Evolutionary conservation across 2,113 vertebrate genomes (phyloP), one percentile per base, ranked within the genome.

Genomic region (Pomatostomus ruficeps): DNA sequence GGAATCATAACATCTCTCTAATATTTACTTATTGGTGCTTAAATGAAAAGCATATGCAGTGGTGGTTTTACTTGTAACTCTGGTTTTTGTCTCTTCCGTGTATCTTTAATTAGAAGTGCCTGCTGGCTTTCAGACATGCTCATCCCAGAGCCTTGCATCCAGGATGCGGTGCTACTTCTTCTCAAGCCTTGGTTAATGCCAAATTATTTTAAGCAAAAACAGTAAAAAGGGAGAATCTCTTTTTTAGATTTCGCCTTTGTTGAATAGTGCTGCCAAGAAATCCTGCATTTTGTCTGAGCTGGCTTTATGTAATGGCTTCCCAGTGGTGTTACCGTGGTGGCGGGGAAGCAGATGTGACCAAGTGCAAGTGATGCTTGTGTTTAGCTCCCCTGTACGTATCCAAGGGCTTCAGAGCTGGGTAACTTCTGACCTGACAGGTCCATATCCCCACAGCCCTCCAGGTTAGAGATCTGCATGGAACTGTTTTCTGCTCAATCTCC

Each of bases 71-170:
- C 66, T 62, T 71, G 85, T 83, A 71, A 55, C 29, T 76, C 48
- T 28, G 55, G 16, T 40, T 46, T 54, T 79, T 88, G 88, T 88
- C 85, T 91, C 65, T 66, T 70, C 21, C 7, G 35, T 88, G 67
- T 94, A 19, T 73, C 71, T 85, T 89, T 63, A 71, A 91, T 89
- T 55, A 73, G 78, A 93, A 96, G 94, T 96, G 96, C 94, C 95
- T 89, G 91, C 88, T 84, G 35, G 52, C 89, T 87, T 93, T 85
- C 79, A 85, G 93, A 92, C 74, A 1, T 8, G 33, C 84, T 87
- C 7, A 48, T 66, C 42, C 61, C 66, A 38, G 73, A 77, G 61
- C 73, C 66, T 91, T 36, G 92, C 95, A 93, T 90, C 90, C 85
- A 67, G 76, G 92, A 72, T 29, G 73, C 2, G 83, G 83, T 91